phyloP scores from a whole-genome alignment of 2,797 vertebrate genomes.

The Lithobates sylvaticus region DNA sequence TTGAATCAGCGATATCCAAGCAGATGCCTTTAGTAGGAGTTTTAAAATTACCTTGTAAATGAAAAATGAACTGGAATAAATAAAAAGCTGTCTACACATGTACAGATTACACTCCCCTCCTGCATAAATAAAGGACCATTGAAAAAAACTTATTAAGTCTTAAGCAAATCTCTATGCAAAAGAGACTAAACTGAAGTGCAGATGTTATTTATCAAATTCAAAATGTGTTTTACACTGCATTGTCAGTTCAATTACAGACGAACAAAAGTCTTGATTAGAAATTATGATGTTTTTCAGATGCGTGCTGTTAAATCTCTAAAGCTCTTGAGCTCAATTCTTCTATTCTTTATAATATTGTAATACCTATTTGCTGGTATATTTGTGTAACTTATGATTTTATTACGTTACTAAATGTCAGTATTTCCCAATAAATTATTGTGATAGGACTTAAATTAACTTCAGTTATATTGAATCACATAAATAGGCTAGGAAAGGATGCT shows the following conservation, averaged over 20 bases:
- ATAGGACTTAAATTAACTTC: constrained; percentile 1
- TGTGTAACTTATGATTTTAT: constrained; percentile 28
- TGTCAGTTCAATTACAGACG: constrained; percentile 60
- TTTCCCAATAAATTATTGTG: background rate
- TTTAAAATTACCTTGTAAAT: constrained; percentile 35
- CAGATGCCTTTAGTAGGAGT: constrained; percentile 29
- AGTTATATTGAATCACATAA: background rate
- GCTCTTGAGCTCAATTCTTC: constrained; percentile 38
- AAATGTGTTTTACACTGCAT: constrained; percentile 48
- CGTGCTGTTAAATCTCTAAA: constrained; percentile 39
- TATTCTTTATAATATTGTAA: constrained; percentile 36
- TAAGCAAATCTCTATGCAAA: constrained; percentile 55
- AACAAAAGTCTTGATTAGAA: constrained; percentile 63
- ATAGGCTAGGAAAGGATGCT: background rate
- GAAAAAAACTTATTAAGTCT: constrained; percentile 43
- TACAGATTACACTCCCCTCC: background rate
- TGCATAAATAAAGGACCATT: constrained; percentile 5
- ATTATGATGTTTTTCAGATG: constrained; percentile 60
- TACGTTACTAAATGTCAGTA: constrained; percentile 30
- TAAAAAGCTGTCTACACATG: constrained; percentile 4
- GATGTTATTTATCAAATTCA: constrained; percentile 61
- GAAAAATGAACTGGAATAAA: constrained; percentile 15
- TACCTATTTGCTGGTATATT: constrained; percentile 28
- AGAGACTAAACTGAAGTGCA: constrained; percentile 42
- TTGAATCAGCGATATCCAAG: constrained; percentile 24